Conservation (phyloP, 30 jellyfish, hydroid and myxozoan genomes). For the Cassiopea andromeda region DNA sequence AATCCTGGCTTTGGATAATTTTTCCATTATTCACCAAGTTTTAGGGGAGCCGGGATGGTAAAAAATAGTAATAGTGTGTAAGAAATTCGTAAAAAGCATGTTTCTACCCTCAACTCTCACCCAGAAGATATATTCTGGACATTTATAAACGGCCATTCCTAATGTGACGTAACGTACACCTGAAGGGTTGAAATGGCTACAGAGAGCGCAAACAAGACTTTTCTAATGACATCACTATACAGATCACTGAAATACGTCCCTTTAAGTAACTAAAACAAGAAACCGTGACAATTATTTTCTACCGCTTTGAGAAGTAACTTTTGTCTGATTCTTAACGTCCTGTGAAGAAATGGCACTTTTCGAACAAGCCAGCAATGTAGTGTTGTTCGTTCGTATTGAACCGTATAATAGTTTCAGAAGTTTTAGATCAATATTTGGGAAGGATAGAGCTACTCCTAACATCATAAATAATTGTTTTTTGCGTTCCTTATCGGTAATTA, state of each 20-base stretch:
- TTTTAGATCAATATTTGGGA: not conserved
- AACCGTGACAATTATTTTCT: too few species aligned
- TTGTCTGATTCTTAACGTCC: too few species aligned
- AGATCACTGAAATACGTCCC: not conserved
- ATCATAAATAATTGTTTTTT: not conserved
- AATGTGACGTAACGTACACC: not conserved
- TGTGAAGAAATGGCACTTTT: not conserved
- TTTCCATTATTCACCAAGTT: too few species aligned
- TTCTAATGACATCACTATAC: not conserved
- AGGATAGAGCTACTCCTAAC: not conserved
- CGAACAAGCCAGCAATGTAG: not conserved
- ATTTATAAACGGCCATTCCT: not conserved
- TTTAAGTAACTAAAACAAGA: not conserved
- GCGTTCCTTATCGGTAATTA: not conserved
- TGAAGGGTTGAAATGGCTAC: not conserved
- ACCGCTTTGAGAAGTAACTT: too few species aligned
- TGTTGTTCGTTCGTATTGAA: not conserved
- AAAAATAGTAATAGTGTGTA: too few species aligned
- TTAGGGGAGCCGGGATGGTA: too few species aligned
- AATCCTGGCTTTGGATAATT: too few species aligned
- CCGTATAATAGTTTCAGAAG: not conserved
- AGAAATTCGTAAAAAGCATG: too few species aligned
- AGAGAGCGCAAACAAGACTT: not conserved
- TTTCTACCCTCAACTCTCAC: too few species aligned
- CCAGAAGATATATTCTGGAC: too few species aligned